Evolutionary conservation across 2,797 vertebrate species (phyloP), one percentile per base, ranked within the genome.

Genomic region (Gallinago stenura): DNA sequence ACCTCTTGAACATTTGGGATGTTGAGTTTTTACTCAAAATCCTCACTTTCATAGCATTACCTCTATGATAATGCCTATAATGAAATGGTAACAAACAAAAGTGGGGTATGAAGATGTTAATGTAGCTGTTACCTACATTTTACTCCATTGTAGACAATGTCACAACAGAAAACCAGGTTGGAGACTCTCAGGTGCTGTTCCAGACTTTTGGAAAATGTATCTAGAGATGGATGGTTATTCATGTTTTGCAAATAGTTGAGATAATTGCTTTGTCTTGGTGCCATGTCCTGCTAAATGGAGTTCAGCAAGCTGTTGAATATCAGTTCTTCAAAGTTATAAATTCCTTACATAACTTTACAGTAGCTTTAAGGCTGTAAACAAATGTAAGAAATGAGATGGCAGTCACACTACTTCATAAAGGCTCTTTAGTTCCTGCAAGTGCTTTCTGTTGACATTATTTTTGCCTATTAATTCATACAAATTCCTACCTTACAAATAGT

Each of bases 51-150:
- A 4, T 28, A 64, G 4, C 1, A 1, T 69, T 46, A 10, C 15
- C 25, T 50, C 2, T 24, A 20, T 25, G 37, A 30, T 21, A 51
- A 45, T 69, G 11, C 8, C n/a, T 39, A 10, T 17, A 50, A 72
- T 22, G 26, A 61, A 26, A 58, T 28, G 8, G 4, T 79, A 26
- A 26, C 12, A 54, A 82, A 60, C 7, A 30, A 7, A 72, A 88
- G 10, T 26, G 14, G 12, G 0, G 1, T 51, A 62, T 28, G 28
- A 73, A 83, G 30, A 21, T n/a, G 3, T 58, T 62, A 57, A 65
- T 22, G 10, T 19, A 88, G 16, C 2, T 10, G 15, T 50, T 57
- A 18, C 30, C 2, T n/a, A 2, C 0, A 0, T 54, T 70, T 88
- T 70, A 33, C 10, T 62, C 43, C 0, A 0, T 6, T 56, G 43